A percentile compares a stretch with the other conserved stretches of the same genome.
phyloP scores from a whole-genome alignment of 2,888 invertebrate species.

The Oxycera nigricornis region DNA sequence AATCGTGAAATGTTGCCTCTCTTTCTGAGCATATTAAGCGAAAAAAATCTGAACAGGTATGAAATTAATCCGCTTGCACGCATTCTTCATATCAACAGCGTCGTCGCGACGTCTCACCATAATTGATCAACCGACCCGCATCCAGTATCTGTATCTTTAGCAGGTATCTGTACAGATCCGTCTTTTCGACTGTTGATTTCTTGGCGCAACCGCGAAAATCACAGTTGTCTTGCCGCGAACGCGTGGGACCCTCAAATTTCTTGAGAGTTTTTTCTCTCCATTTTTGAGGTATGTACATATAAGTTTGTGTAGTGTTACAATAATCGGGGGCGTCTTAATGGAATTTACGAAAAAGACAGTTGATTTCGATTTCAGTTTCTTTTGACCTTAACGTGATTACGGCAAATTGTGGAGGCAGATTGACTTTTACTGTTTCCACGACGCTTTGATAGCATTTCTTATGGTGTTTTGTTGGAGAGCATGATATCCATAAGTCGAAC shows the following conservation, averaged over 20 bases:
- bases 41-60: not conserved
- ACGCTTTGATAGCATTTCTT: conserved; percentile 1
- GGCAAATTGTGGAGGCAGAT: conserved; percentile 6
- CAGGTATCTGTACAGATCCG: not conserved
- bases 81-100: not conserved
- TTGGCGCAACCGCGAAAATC: not conserved
- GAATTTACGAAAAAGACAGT: conserved; percentile 40
- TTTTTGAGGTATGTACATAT: not conserved
- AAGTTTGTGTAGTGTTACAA: not conserved
- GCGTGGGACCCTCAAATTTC: conserved; percentile 17
- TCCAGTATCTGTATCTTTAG: not conserved
- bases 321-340: conserved; percentile 38
- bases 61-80: conserved; percentile 13
- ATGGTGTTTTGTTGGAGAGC: not conserved
- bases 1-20: not conserved
- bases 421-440: conserved; percentile 22
- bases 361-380: conserved; percentile 37
- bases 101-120: conserved; percentile 21
- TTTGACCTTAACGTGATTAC: conserved; percentile 39
- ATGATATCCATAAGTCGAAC: not conserved
- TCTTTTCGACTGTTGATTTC: not conserved
- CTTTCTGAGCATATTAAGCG: not conserved
- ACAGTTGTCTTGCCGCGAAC: not conserved
- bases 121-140: not conserved
- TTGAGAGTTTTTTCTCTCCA: not conserved